A percentile compares a stretch with the other conserved stretches of the same genome.
These are phyloP conservation scores for Microcebus murinus DNA, from an alignment of 2,113 vertebrate genomes.

Conservation along the genomic window DNA sequence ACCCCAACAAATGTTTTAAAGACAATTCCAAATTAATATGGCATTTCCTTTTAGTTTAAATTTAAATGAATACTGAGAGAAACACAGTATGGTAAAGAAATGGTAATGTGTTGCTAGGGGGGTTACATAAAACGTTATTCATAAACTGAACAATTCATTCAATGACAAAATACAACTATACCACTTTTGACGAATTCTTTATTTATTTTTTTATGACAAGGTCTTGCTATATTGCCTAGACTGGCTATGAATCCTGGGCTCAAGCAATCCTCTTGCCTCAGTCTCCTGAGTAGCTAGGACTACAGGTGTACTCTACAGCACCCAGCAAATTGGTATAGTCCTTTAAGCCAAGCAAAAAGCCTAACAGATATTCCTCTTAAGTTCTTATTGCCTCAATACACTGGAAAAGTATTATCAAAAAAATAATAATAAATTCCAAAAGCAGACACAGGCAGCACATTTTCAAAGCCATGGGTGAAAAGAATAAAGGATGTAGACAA, in stretches of 20 bases:
- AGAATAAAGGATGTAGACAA: background rate
- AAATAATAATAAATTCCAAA: slow-evolving; percentile 3
- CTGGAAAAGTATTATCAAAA: background rate
- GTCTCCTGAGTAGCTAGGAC: too few relatives aligned
- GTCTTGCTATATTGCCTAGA: too few relatives aligned
- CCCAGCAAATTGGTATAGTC: background rate
- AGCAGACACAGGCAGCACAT: background rate
- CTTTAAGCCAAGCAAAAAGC: slow-evolving; percentile 20
- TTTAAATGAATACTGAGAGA: background rate
- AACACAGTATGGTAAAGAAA: background rate
- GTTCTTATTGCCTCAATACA: background rate
- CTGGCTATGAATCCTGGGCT: too few relatives aligned
- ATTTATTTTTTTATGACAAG: too few relatives aligned
- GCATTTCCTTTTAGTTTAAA: background rate
- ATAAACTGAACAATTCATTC: slow-evolving; percentile 31
- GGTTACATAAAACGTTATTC: background rate
- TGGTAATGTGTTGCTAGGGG: background rate
- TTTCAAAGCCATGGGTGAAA: slow-evolving; percentile 13
- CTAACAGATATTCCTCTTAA: background rate
- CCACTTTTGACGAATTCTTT: background rate
- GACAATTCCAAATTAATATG: slow-evolving; percentile 27
- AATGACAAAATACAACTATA: slow-evolving; percentile 27
- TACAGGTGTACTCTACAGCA: too few relatives aligned
- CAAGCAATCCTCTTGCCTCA: too few relatives aligned
- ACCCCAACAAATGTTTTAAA: slow-evolving; percentile 1